Percentiles rank a stretch among this genome's conserved stretches.
Conservation (phyloP, 2,113 vertebrate species). For the Oplegnathus fasciatus region DNA sequence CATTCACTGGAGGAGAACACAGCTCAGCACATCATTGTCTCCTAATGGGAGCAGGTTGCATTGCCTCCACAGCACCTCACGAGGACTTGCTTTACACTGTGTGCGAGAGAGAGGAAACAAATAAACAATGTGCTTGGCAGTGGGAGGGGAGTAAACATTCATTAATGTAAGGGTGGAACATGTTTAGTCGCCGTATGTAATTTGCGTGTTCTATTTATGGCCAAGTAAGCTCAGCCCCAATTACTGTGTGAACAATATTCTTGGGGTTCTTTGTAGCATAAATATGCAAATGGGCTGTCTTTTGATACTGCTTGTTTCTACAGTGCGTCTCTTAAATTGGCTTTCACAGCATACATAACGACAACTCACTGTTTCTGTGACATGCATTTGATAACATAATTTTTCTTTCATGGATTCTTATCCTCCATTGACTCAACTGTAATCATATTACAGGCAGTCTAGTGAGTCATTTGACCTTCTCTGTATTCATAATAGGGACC, state of each 20-base stretch:
- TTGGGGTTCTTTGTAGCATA: constrained; percentile 50
- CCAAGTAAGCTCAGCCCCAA: constrained; percentile 53
- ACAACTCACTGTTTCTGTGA: constrained; percentile 56
- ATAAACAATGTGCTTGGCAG: constrained; percentile 50
- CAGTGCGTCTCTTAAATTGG: constrained; percentile 61
- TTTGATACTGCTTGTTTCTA: constrained; percentile 65
- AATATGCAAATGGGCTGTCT: constrained; percentile 70
- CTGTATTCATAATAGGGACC: constrained; percentile 67
- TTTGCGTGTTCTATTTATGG: constrained; percentile 70
- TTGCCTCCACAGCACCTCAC: constrained; percentile 35
- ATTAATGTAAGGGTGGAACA: constrained; percentile 62
- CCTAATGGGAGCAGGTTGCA: constrained; percentile 65
- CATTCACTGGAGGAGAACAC: constrained; percentile 55
- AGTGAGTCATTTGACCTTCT: constrained; percentile 81
- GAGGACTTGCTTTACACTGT: constrained; percentile 13
- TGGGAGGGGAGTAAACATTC: constrained; percentile 52
- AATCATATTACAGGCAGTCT: constrained; percentile 76
- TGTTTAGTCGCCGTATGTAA: constrained; percentile 62
- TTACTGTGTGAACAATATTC: constrained; percentile 61
- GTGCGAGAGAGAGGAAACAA: constrained; percentile 37
- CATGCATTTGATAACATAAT: constrained; percentile 68
- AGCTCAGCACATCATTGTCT: constrained; percentile 69
- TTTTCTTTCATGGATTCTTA: constrained; percentile 70
- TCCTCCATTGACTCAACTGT: constrained; percentile 75
- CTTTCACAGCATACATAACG: constrained; percentile 44